phyloP scores from a whole-genome alignment of 2,888 invertebrate species.

The Thymelicus sylvestris region DNA sequence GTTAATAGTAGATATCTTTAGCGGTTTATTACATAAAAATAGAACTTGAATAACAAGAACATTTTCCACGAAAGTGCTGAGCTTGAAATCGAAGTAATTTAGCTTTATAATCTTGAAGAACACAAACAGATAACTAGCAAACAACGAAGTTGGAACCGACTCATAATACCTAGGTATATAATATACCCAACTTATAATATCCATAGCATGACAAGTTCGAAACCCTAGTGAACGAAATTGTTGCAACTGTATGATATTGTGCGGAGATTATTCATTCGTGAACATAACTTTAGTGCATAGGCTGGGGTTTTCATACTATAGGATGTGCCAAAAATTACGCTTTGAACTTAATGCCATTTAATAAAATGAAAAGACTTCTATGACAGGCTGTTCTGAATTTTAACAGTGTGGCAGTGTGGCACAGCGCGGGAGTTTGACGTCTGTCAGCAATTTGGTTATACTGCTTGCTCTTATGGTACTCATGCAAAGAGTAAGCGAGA shows the following conservation, averaged over 20 bases:
- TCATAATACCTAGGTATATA: constrained; percentile 11
- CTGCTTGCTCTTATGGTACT: too few relatives aligned
- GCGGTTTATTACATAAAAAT: background rate
- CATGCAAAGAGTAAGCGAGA: too few relatives aligned
- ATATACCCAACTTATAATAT: constrained; percentile 3
- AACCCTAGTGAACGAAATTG: constrained; percentile 30
- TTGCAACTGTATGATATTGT: constrained; percentile 24
- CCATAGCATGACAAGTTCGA: constrained; percentile 27
- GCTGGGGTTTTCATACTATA: constrained; percentile 7
- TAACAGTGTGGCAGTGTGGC: too few relatives aligned
- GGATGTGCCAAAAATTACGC: too few relatives aligned
- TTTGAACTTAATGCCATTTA: too few relatives aligned
- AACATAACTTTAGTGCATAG: constrained; percentile 34
- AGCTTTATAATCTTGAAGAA: background rate
- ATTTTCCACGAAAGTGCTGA: background rate
- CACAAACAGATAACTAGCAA: constrained; percentile 20
- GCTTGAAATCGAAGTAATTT: background rate
- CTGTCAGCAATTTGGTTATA: too few relatives aligned
- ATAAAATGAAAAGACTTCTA: too few relatives aligned
- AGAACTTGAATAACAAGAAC: background rate
- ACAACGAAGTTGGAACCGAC: constrained; percentile 17
- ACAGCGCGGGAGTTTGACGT: too few relatives aligned
- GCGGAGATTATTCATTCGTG: constrained; percentile 34
- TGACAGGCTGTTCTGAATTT: too few relatives aligned
- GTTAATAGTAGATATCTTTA: too few relatives aligned